These are phyloP conservation scores for Agrotis puta DNA, from an alignment of 2,888 invertebrate genomes.

Conservation along the genomic window DNA sequence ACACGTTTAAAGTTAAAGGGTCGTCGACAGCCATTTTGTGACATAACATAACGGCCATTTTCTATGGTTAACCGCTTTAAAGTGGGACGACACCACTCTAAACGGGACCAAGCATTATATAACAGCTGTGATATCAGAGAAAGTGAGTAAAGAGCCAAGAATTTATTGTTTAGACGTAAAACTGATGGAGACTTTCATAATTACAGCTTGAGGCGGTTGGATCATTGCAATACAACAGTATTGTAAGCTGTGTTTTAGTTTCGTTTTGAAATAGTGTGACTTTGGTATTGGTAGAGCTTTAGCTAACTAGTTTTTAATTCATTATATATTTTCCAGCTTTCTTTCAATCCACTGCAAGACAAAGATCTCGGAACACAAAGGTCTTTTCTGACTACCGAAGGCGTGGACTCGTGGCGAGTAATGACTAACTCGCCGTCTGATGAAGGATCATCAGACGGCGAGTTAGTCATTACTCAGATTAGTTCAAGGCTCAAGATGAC, in stretches of 20 bases:
- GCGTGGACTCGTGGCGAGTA: too few species aligned
- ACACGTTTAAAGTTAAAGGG: slow-evolving; percentile 34
- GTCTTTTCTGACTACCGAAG: too few species aligned
- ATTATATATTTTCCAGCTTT: too few species aligned
- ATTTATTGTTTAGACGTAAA: slow-evolving; percentile 61
- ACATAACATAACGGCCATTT: slow-evolving; percentile 51
- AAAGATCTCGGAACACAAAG: too few species aligned
- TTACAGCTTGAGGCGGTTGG: slow-evolving; percentile 45
- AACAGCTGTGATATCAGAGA: slow-evolving; percentile 62
- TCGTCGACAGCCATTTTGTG: slow-evolving; percentile 30
- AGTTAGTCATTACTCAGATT: too few species aligned
- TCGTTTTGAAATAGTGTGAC: neutral
- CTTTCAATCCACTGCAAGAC: too few species aligned
- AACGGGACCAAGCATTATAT: slow-evolving; percentile 58
- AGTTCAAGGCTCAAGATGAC: too few species aligned
- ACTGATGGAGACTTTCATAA: slow-evolving; percentile 57
- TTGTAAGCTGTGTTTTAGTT: slow-evolving; percentile 8
- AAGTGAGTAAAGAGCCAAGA: slow-evolving; percentile 48
- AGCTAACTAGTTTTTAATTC: too few species aligned
- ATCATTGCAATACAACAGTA: slow-evolving; percentile 46
- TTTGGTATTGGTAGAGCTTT: neutral
- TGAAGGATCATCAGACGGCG: too few species aligned
- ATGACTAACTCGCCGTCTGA: too few species aligned
- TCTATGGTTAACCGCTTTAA: slow-evolving; percentile 48
- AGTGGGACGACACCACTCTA: slow-evolving; percentile 58